Base-by-base conservation (phyloP, 1,140 invertebrate species). In the Bombus huntii region DNA sequence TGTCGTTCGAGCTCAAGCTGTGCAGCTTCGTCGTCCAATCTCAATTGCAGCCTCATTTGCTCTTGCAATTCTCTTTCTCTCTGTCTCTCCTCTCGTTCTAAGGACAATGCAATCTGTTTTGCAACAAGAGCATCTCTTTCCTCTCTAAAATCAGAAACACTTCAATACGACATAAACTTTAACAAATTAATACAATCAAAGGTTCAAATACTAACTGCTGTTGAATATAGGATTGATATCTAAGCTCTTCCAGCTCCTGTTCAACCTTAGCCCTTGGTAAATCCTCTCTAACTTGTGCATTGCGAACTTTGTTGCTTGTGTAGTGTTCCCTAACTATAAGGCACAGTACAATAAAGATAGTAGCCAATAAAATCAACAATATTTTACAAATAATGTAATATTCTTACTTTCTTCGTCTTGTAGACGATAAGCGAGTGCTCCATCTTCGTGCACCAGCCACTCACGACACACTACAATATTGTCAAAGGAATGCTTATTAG, bases 401-500 rank as follows among this genome's bases (percentile, higher is more conserved):
- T 57, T 59, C 53, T 79, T 96, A 97, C 98, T 98, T 96, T 99
- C 98, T 95, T 99, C 96, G 93, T 98, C 97, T 94, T 99, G 98
- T 25, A 99, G 95, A 82, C 97, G 96, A 94, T 99, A 97, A 12
- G 98, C 98, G 88, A 99, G 94, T 18, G 98, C 98, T 72, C 98
- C 97, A 95, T 99, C 98, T 94, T 99, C 98, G 90, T 98, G 97
- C 68, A 99, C 97, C 86, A 98, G 96, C 98, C 98, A 99, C 95
- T 99, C 97, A 87, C 97, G 96, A 93, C 98, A 97, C 57, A 98
- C 98, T 98, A 95, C 44, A 97, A 96, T 85, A 93, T 74, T 18
- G 13, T 66, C 57, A 59, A 74, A 70, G 2, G 12, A 71, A 62
- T 42, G 42, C 31, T n/a, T 2, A 78, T 87, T 83, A 79, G 25